phyloP scores from a whole-genome alignment of 2,113 vertebrate genomes.

The Oryzias javanicus region DNA sequence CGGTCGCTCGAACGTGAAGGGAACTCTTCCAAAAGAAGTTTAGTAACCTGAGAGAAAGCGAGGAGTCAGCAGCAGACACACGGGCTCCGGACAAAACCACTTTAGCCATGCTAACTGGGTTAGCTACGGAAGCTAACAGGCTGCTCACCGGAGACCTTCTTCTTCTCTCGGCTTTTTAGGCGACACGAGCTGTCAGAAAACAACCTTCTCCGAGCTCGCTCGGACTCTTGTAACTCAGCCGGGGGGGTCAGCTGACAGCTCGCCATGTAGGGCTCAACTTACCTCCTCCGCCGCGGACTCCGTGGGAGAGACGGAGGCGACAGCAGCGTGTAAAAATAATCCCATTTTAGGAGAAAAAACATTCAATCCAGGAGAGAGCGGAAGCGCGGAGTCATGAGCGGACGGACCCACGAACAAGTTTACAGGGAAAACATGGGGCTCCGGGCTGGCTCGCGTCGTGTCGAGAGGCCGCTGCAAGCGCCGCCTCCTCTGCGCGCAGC shows the following conservation, averaged over 20 bases:
- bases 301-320: slow-evolving; percentile 68
- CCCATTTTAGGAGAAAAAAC: slow-evolving; percentile 69
- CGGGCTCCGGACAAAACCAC: too few species aligned
- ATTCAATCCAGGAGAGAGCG: slow-evolving; percentile 58
- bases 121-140: slow-evolving; percentile 38
- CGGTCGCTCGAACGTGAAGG: too few species aligned
- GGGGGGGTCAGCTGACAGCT: slow-evolving; percentile 14
- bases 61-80: too few species aligned
- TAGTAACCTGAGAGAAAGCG: too few species aligned
- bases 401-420: slow-evolving; percentile 10
- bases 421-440: slow-evolving; percentile 25
- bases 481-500: slow-evolving; percentile 56
- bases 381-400: slow-evolving; percentile 29
- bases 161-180: too few species aligned
- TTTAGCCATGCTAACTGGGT: slow-evolving; percentile 6
- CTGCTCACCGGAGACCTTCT: slow-evolving; percentile 1
- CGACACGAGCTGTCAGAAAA: too few species aligned
- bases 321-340: slow-evolving; percentile 71
- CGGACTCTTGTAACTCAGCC: slow-evolving; percentile 6
- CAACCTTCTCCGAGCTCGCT: too few species aligned
- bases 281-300: slow-evolving; percentile 69
- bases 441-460: slow-evolving; percentile 15
- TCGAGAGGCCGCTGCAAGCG: slow-evolving; percentile 52
- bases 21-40: too few species aligned
- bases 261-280: slow-evolving; percentile 45